Conservation (phyloP, 2,113 vertebrate genomes). For the Apeltes quadracus region DNA sequence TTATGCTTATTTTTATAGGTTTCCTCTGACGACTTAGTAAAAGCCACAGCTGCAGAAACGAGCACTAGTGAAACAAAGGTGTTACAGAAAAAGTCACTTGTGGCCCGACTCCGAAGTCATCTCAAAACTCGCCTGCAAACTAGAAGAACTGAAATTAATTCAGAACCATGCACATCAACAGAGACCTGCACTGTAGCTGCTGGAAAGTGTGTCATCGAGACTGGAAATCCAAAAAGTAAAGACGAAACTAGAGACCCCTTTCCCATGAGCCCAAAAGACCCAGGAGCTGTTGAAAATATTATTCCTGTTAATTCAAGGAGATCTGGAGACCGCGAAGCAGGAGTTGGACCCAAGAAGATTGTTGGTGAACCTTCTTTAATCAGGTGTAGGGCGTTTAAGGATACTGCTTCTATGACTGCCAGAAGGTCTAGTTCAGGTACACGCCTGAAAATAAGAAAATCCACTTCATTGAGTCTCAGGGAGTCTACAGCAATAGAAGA, state of each 20-base stretch:
- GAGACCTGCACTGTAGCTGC: neutral
- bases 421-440: neutral
- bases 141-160: conserved; percentile 6
- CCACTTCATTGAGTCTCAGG: neutral
- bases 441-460: neutral
- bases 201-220: conserved; percentile 19
- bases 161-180: neutral
- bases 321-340: conserved; percentile 7
- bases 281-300: neutral
- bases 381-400: neutral
- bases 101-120: conserved; percentile 46
- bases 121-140: conserved; percentile 24
- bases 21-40: neutral
- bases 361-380: neutral
- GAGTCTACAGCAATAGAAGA: neutral
- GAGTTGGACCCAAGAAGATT: neutral
- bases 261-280: neutral
- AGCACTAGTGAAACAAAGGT: conserved; percentile 16
- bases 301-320: neutral
- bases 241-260: neutral
- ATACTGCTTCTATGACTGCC: neutral
- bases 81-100: conserved; percentile 12
- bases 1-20: conserved; percentile 30
- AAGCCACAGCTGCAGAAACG: conserved; percentile 15
- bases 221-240: neutral